Base-by-base conservation (phyloP, 2,888 invertebrate species). In the Eilema sororculum region DNA sequence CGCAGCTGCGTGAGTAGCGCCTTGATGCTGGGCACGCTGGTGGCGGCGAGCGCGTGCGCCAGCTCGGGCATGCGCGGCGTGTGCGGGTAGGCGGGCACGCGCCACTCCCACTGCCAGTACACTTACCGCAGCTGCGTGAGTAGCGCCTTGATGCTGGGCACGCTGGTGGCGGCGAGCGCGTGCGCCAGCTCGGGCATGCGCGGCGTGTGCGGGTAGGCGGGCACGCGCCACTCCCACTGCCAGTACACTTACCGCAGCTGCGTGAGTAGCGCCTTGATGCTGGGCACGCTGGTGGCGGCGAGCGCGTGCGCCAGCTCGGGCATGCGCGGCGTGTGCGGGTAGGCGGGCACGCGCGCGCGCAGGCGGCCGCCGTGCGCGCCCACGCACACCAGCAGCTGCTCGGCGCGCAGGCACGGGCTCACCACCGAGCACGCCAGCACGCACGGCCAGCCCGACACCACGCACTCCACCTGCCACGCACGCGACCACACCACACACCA, bases 291-390 rank as follows among this genome's bases (percentile, higher is more conserved):
- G 41, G 90, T 87, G 65, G 85, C 86, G 41, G 91, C 89, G 63
- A 99, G 96, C 59, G 97, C 97, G 62, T 96, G 95, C 80, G 98
- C 98, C 72, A 99, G 96, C 73, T 99, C 99, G 3, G 97, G 96
- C 83, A 98, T 97, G 77, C 97, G 95, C 41, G 97, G 97, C 71
- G 98, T 97, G 78, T 41, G 41, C 41, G 98, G 97, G 92, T 98
- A 98, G 86, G 98, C 98, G 13, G 98, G 98, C 61, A 99, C 98
- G 86, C 99, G 98, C 80, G 98, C 98, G 78, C 98, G 97, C 83
- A 98, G 96, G 93, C 98, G 97, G 0, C 99, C 99, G 10, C 98
- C 98, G 91, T 99, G 99, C 46, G 99, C 98, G 90, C 99, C 99
- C 66, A 99, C 98, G 33, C 99, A 98, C 72, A 99, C 97, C 72